These are phyloP conservation scores for Blastomussa wellsi DNA, from an alignment of 92 coral and sea anemone genomes.

Conservation along the genomic window DNA sequence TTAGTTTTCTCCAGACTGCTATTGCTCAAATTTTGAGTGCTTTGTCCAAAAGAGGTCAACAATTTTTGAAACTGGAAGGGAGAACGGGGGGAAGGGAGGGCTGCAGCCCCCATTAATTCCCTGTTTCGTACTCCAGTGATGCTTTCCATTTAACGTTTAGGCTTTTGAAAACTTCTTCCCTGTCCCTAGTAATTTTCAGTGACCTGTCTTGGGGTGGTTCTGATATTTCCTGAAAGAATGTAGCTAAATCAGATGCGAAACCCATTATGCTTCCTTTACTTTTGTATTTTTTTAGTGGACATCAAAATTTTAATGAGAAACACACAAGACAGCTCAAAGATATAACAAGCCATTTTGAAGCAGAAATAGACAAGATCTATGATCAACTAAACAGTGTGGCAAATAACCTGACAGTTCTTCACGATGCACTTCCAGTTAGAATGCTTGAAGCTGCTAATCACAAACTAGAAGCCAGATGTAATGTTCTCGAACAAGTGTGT, in stretches of 20 bases:
- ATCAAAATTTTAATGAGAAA: conserved; percentile 55
- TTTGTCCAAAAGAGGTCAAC: no score
- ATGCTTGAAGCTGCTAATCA: conserved; percentile 81
- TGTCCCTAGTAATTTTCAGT: neutral
- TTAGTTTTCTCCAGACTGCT: no score
- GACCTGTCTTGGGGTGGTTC: neutral
- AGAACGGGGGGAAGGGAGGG: no score
- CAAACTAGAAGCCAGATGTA: conserved; percentile 75
- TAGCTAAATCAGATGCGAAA: neutral
- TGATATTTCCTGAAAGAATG: neutral
- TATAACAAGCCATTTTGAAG: conserved; percentile 59
- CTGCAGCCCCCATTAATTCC: no score
- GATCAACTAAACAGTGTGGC: conserved; percentile 63
- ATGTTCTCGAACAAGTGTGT: conserved; percentile 74
- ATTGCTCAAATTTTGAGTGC: no score
- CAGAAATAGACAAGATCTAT: conserved; percentile 61
- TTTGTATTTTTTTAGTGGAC: conserved; percentile 31
- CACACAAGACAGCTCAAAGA: conserved; percentile 65
- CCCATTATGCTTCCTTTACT: neutral
- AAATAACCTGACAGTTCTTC: conserved; percentile 65
- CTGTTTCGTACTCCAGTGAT: no score
- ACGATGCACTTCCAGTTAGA: conserved; percentile 75
- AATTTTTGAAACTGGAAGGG: no score
- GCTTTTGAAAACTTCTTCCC: neutral
- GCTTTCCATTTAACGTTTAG: neutral